Percentiles rank a stretch among this genome's conserved stretches.
Conservation (phyloP, 2,797 vertebrate genomes). For the Rhodeus uyekii region DNA sequence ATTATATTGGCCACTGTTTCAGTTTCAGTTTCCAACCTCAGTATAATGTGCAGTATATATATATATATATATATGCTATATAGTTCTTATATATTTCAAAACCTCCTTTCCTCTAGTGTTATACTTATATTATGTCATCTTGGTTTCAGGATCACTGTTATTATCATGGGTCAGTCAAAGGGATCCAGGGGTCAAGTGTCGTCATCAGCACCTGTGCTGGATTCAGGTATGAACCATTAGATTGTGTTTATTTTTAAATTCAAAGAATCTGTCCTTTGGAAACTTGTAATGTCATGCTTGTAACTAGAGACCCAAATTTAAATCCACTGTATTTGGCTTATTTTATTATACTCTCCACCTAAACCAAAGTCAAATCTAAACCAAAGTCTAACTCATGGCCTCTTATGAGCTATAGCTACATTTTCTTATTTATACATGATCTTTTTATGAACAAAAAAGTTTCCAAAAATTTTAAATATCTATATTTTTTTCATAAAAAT, state of each 20-base stretch:
- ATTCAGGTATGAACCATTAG: constrained; percentile 84
- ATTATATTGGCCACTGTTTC: not conserved
- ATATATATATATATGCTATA: not conserved
- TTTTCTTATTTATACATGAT: not conserved
- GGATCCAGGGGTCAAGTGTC: constrained; percentile 79
- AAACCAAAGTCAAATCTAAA: not conserved
- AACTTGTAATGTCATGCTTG: not conserved
- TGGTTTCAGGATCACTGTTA: constrained; percentile 88
- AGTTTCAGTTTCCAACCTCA: too few relatives aligned
- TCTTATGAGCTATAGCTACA: not conserved
- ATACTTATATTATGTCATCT: not conserved
- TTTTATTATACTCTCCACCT: not conserved
- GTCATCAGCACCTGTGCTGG: constrained; percentile 88
- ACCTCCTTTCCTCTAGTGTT: not conserved
- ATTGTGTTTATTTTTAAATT: not conserved
- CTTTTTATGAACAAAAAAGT: not conserved
- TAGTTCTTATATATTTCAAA: not conserved
- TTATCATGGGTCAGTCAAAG: constrained; percentile 87
- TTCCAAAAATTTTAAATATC: not conserved
- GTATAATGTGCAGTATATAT: too few relatives aligned
- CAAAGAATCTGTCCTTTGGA: not conserved
- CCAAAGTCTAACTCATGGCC: not conserved
- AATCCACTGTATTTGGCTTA: not conserved
- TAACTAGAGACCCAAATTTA: not conserved
- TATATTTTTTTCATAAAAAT: not conserved